These are phyloP conservation scores for Ceyx erithaca DNA, from an alignment of 2,797 vertebrate species.

Conservation along the genomic window DNA sequence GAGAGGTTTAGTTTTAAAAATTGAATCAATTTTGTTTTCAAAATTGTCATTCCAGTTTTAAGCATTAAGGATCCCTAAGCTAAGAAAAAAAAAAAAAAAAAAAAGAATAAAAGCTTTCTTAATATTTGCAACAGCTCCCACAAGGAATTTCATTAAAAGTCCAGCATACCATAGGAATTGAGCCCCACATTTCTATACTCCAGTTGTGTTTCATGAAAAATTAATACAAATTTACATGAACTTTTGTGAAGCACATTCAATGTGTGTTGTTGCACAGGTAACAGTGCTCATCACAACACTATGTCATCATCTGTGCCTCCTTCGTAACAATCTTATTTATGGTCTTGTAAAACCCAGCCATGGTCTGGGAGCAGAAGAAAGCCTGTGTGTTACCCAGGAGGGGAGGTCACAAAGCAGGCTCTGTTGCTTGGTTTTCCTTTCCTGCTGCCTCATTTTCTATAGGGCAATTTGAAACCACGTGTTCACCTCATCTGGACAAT, in stretches of 20 bases:
- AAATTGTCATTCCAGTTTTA: background rate
- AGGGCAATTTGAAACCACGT: background rate
- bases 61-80: background rate
- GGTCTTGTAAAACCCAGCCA: background rate
- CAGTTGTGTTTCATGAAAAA: background rate
- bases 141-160: background rate
- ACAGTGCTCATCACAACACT: fast-evolving
- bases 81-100: background rate
- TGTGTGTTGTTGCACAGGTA: background rate
- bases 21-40: background rate
- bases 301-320: background rate
- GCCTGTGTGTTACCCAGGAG: fast-evolving
- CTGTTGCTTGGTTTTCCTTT: background rate
- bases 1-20: background rate
- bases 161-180: background rate
- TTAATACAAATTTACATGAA: background rate
- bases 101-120: background rate
- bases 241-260: background rate
- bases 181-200: background rate
- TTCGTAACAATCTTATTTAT: background rate
- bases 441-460: background rate
- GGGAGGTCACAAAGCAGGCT: background rate
- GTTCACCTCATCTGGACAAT: background rate
- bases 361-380: background rate
- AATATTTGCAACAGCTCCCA: background rate